A percentile compares a stretch with the other conserved stretches of the same genome.
Conservation (phyloP, 2,888 invertebrate genomes). For the Cryptophagus acutangulus region DNA sequence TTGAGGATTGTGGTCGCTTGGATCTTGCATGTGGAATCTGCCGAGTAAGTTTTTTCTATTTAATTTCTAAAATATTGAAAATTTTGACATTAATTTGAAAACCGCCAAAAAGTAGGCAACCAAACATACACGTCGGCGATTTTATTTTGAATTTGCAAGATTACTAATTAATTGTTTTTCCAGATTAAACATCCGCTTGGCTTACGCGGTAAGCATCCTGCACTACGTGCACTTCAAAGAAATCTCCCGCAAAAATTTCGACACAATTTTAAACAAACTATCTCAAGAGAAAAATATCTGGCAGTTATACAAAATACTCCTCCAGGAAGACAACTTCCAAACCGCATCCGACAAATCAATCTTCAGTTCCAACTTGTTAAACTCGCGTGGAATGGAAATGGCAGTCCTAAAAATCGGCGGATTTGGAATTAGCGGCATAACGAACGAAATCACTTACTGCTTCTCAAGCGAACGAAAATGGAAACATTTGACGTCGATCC, state of each 20-base stretch:
- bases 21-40: slow-evolving; percentile 50
- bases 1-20: slow-evolving; percentile 57
- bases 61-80: slow-evolving; percentile 1
- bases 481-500: slow-evolving; percentile 63
- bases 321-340: slow-evolving; percentile 43
- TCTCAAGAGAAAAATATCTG: slow-evolving; percentile 36
- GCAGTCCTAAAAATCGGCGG: slow-evolving; percentile 67
- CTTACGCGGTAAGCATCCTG: slow-evolving; percentile 48
- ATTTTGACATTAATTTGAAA: too few species aligned
- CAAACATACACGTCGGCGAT: too few species aligned
- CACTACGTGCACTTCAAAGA: slow-evolving; percentile 50
- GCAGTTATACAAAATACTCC: slow-evolving; percentile 43
- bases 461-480: slow-evolving; percentile 57
- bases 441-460: slow-evolving; percentile 64
- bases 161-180: too few species aligned
- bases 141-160: too few species aligned
- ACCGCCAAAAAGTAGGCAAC: too few species aligned
- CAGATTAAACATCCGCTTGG: slow-evolving; percentile 43
- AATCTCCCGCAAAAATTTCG: slow-evolving; percentile 41
- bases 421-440: slow-evolving; percentile 60
- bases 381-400: slow-evolving; percentile 63
- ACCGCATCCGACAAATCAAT: slow-evolving; percentile 24
- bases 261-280: slow-evolving; percentile 35
- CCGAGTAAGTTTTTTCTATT: slow-evolving; percentile 36
- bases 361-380: slow-evolving; percentile 46